Evolutionary conservation across 1,140 invertebrate species (phyloP).

Genomic region (Propsilocerus akamusi): DNA sequence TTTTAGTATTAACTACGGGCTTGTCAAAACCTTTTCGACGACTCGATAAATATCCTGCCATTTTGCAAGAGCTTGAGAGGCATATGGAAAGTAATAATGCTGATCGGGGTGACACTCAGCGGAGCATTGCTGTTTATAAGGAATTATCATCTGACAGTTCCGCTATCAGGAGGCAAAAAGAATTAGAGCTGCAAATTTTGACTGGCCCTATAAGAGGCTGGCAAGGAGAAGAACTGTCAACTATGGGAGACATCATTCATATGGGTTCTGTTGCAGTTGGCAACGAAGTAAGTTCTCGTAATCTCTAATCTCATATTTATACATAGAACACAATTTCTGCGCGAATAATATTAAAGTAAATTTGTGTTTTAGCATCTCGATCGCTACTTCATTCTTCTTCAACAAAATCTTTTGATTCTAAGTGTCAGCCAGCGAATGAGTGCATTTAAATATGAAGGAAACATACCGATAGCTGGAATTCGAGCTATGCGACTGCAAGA

Average conservation of each 20-base stretch:
- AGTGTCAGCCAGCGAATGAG: slow-evolving; percentile 79
- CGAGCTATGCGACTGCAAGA: slow-evolving; percentile 58
- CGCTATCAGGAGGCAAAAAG: slow-evolving; percentile 77
- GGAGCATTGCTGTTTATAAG: slow-evolving; percentile 84
- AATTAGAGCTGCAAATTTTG: slow-evolving; percentile 87
- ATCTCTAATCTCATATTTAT: not conserved
- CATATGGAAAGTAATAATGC: slow-evolving; percentile 90
- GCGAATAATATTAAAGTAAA: too few relatives aligned
- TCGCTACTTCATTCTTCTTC: slow-evolving; percentile 82
- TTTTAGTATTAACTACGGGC: slow-evolving; percentile 77
- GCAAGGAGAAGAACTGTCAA: slow-evolving; percentile 73
- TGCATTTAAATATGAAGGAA: slow-evolving; percentile 74
- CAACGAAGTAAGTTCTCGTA: slow-evolving; percentile 25
- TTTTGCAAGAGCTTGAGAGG: slow-evolving; percentile 86
- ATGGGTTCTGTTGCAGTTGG: slow-evolving; percentile 78
- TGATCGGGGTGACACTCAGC: slow-evolving; percentile 88
- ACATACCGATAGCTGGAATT: slow-evolving; percentile 72
- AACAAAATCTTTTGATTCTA: slow-evolving; percentile 70
- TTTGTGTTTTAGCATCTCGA: slow-evolving; percentile 44
- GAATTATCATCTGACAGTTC: slow-evolving; percentile 69
- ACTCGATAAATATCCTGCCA: slow-evolving; percentile 83
- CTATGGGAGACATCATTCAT: slow-evolving; percentile 59
- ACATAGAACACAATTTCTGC: too few relatives aligned
- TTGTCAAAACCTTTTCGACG: slow-evolving; percentile 88
- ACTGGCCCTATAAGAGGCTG: slow-evolving; percentile 81